phyloP scores from a whole-genome alignment of 1,140 invertebrate genomes.

The Marisa cornuarietis region DNA sequence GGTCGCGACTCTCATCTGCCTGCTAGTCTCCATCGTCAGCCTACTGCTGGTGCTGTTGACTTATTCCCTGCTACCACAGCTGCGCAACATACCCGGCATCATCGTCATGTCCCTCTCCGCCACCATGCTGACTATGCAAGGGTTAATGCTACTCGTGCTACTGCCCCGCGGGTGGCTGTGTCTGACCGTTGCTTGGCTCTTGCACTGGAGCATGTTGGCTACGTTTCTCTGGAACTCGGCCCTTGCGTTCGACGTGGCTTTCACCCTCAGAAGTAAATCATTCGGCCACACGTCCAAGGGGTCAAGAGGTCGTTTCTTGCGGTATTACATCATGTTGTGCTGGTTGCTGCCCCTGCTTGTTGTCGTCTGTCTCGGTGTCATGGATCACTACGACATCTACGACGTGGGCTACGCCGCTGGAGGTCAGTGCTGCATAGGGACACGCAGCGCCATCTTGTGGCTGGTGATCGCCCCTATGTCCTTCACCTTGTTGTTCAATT shows the following conservation, averaged over 20 bases:
- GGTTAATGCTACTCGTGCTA: slow-evolving; percentile 52
- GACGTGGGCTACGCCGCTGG: neutral
- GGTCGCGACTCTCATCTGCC: neutral
- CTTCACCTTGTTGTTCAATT: slow-evolving; percentile 45
- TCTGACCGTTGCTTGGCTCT: slow-evolving; percentile 60
- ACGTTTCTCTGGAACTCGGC: slow-evolving; percentile 71
- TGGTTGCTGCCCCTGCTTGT: slow-evolving; percentile 7
- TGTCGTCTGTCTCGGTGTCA: neutral
- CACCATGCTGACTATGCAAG: slow-evolving; percentile 64
- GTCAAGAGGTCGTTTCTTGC: neutral
- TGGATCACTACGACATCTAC: slow-evolving; percentile 8
- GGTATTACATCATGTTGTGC: neutral
- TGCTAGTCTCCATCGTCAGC: slow-evolving; percentile 5
- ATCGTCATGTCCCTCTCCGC: slow-evolving; percentile 66
- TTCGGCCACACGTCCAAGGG: neutral
- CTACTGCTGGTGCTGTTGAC: slow-evolving; percentile 52
- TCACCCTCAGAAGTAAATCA: slow-evolving; percentile 70
- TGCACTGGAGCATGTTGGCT: slow-evolving; percentile 68
- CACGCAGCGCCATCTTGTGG: slow-evolving; percentile 31
- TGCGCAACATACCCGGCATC: slow-evolving; percentile 68
- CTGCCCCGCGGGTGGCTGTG: slow-evolving; percentile 30
- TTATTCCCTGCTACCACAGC: slow-evolving; percentile 60
- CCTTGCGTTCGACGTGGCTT: slow-evolving; percentile 70
- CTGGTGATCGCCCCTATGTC: slow-evolving; percentile 54
- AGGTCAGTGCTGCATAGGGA: slow-evolving; percentile 63